Conservation (phyloP, 2,888 invertebrate species). For the Caenorhabditis doughertyi region DNA sequence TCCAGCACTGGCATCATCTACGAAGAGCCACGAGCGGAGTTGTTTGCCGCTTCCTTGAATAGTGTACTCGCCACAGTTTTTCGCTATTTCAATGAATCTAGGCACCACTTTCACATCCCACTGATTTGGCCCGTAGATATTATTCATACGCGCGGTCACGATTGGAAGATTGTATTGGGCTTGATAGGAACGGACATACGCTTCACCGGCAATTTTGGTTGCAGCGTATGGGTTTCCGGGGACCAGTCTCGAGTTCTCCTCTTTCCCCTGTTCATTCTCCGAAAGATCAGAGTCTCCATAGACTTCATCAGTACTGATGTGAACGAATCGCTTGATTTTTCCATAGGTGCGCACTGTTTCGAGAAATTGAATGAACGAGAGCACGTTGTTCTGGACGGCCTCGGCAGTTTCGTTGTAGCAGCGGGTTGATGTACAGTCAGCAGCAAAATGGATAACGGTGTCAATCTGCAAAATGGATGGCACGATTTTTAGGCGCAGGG, state of each 20-base stretch:
- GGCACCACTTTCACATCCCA: slow-evolving; percentile 82
- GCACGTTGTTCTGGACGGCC: slow-evolving; percentile 81
- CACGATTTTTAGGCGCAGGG: too few species aligned
- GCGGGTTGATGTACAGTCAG: slow-evolving; percentile 82
- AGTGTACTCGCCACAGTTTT: slow-evolving; percentile 76
- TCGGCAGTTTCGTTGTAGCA: slow-evolving; percentile 80
- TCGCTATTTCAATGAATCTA: slow-evolving; percentile 81
- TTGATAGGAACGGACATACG: slow-evolving; percentile 77
- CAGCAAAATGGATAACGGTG: slow-evolving; percentile 81
- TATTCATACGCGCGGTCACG: slow-evolving; percentile 80
- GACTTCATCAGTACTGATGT: slow-evolving; percentile 82
- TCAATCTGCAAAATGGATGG: slow-evolving; percentile 80
- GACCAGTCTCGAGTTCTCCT: slow-evolving; percentile 72
- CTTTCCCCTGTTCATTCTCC: slow-evolving; percentile 76
- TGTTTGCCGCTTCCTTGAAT: slow-evolving; percentile 81
- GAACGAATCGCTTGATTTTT: slow-evolving; percentile 77
- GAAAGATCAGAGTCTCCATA: slow-evolving; percentile 81
- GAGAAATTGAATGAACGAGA: slow-evolving; percentile 79
- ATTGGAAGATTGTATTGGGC: slow-evolving; percentile 76
- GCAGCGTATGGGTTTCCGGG: slow-evolving; percentile 82
- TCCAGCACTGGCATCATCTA: slow-evolving; percentile 81
- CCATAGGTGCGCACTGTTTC: slow-evolving; percentile 77
- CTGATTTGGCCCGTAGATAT: slow-evolving; percentile 82
- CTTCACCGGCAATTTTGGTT: slow-evolving; percentile 81
- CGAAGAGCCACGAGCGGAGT: slow-evolving; percentile 81